phyloP scores from a whole-genome alignment of 2,113 vertebrate species.

The Serilophus lunatus region DNA sequence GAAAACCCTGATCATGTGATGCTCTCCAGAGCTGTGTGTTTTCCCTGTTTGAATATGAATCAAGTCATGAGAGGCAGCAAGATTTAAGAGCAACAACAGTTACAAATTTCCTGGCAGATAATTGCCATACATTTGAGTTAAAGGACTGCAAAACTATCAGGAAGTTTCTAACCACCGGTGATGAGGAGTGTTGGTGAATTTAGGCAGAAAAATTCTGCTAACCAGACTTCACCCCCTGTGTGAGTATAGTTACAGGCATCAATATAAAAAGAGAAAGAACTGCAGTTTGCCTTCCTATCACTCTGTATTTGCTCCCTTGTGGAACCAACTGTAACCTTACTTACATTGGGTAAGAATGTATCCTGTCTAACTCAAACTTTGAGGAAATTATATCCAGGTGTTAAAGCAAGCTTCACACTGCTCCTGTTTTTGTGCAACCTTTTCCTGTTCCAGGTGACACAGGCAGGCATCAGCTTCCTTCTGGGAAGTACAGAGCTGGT shows the following conservation, averaged over 20 bases:
- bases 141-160: neutral
- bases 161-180: neutral
- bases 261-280: neutral
- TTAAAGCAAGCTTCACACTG: neutral
- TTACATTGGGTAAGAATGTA: neutral
- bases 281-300: neutral
- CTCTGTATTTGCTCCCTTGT: neutral
- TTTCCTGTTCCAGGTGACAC: neutral
- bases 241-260: neutral
- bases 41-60: neutral
- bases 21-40: conserved; percentile 5
- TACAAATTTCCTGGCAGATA: neutral
- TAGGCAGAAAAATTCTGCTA: neutral
- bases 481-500: neutral
- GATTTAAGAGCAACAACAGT: neutral
- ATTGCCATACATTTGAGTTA: neutral
- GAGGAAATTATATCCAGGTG: neutral
- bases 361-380: neutral
- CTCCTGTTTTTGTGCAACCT: neutral
- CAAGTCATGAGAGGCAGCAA: neutral
- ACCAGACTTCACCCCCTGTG: neutral
- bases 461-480: neutral
- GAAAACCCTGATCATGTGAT: neutral
- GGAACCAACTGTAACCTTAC: neutral
- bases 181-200: neutral